These are phyloP conservation scores for Moxostoma hubbsi DNA, from an alignment of 2,797 vertebrate genomes.

Conservation along the genomic window DNA sequence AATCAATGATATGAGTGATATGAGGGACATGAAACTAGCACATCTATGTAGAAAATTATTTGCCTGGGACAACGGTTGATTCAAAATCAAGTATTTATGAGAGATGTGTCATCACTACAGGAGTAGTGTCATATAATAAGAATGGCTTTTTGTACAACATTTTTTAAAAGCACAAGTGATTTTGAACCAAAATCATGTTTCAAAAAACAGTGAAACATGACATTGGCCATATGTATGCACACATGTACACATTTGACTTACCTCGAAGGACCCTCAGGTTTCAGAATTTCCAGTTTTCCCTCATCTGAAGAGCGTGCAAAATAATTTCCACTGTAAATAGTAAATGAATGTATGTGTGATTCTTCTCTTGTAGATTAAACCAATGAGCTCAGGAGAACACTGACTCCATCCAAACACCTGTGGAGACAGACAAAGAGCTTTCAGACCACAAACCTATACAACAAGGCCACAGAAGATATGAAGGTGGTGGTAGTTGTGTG, in stretches of 20 bases:
- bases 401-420: slow-evolving; percentile 57
- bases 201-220: background rate
- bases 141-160: background rate
- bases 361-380: slow-evolving; percentile 40
- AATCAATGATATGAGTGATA: too few species aligned
- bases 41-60: too few species aligned
- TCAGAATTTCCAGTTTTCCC: slow-evolving; percentile 61
- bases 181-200: too few species aligned
- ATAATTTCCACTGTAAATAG: slow-evolving; percentile 52
- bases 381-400: slow-evolving; percentile 48
- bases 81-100: too few species aligned
- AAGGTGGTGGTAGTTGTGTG: background rate
- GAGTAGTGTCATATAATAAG: too few species aligned
- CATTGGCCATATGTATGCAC: background rate
- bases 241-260: slow-evolving; percentile 45
- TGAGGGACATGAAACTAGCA: too few species aligned
- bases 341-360: background rate
- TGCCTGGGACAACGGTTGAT: too few species aligned
- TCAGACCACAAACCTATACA: slow-evolving; percentile 25
- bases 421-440: slow-evolving; percentile 27
- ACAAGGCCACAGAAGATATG: background rate
- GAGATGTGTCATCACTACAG: too few species aligned
- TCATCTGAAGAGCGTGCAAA: slow-evolving; percentile 58
- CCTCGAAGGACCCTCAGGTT: slow-evolving; percentile 65
- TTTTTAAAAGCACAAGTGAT: background rate